phyloP scores from a whole-genome alignment of 35 echinoderm and acorn worm genomes.

The Lytechinus pictus region DNA sequence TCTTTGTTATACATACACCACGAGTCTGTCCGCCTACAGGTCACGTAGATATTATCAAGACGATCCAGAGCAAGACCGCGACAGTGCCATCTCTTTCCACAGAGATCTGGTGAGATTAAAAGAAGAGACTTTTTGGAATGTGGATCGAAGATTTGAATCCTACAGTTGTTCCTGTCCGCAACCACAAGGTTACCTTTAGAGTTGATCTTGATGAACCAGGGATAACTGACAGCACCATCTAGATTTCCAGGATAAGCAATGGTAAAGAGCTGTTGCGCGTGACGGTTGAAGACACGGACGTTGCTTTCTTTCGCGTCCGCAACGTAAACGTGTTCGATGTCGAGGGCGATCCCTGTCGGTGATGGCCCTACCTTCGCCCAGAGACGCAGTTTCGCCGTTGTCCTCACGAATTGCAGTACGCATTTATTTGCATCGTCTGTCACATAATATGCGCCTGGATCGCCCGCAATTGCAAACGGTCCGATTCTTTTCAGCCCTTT shows the following conservation, averaged over 20 bases:
- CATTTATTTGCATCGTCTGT: constrained; percentile 29
- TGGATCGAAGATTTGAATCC: constrained; percentile 33
- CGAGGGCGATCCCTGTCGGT: constrained; percentile 25
- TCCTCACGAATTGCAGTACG: constrained; percentile 33
- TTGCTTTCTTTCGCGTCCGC: constrained; percentile 45
- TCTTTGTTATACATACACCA: constrained; percentile 12
- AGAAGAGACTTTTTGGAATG: not conserved
- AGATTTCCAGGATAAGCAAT: not conserved
- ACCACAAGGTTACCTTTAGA: constrained; percentile 33
- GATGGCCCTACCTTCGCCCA: constrained; percentile 40
- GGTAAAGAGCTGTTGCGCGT: not conserved
- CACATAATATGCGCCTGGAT: constrained; percentile 15
- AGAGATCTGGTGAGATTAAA: not conserved
- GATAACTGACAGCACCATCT: not conserved
- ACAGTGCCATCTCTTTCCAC: constrained; percentile 16
- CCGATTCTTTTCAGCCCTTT: constrained; percentile 43
- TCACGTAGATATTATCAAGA: constrained; percentile 41
- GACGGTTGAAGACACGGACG: constrained; percentile 27
- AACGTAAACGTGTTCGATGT: constrained; percentile 22
- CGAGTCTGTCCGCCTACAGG: not conserved
- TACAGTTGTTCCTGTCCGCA: constrained; percentile 30
- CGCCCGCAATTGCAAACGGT: not conserved
- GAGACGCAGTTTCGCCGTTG: constrained; percentile 1
- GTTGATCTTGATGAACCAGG: constrained; percentile 36
- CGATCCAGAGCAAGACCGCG: constrained; percentile 28